Evolutionary conservation across 2,113 vertebrate species (phyloP), one percentile per base, ranked within the genome.

Genomic region (Phaethon lepturus): DNA sequence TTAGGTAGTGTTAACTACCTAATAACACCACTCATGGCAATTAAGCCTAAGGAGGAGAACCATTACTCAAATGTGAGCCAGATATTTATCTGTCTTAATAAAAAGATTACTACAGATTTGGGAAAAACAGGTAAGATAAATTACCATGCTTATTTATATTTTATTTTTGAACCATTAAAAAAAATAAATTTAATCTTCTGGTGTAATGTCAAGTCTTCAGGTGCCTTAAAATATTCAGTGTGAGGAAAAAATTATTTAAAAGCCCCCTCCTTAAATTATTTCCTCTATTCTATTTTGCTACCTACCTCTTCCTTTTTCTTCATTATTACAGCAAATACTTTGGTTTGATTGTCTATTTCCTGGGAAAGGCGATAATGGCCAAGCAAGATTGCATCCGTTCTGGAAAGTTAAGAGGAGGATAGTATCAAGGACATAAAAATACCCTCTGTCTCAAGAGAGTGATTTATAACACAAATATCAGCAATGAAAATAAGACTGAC

Each of bases 291-390:
- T 58, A 2, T 58, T 93, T 50, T 81, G 67, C 44, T 90, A 97
- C 98, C 80, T 82, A 99, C 99, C 98, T 99, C 99, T 86, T 99
- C 99, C 95, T 99, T 99, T 96, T 98, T 99, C 98, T 99, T 99
- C 98, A 98, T 99, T 97, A 99, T 98, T 82, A 99, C 99, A 98
- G 99, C 99, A 99, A 99, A 99, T 97, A 99, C 99, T 99, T 99
- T 99, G 99, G 99, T 99, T 99, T 99, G 99, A 99, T 99, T 99
- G 98, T 99, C 99, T 42, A 98, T 99, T 96, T 99, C 99, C 97
- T 99, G 99, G 97, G 99, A 99, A 96, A 99, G 99, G 97, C 99
- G 99, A 97, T 99, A 99, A 98, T 99, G 99, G 94, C 99, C 99
- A 95, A 99, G 94, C 86, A 99, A 98, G 97, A 99, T 98, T 97